These are phyloP conservation scores for Ophion costatus DNA, from an alignment of 2,888 invertebrate genomes.

Conservation along the genomic window DNA sequence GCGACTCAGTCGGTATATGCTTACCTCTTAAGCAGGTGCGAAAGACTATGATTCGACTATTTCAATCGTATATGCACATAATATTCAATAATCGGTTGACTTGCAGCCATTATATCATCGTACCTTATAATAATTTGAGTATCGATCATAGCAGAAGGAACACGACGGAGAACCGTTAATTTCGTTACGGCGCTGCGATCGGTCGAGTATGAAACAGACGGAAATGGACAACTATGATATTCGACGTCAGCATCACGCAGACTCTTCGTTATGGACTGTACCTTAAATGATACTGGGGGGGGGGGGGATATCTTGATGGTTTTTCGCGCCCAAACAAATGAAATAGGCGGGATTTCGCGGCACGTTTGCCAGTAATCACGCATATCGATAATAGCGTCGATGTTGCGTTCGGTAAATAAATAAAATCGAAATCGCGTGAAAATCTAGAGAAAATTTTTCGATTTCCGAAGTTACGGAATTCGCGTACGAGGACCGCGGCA, in stretches of 20 bases:
- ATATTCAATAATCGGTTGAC: too few relatives aligned
- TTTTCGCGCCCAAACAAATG: conserved; percentile 65
- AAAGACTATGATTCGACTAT: too few relatives aligned
- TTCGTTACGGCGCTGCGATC: neutral
- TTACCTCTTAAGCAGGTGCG: neutral
- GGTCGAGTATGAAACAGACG: neutral
- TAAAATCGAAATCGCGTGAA: neutral
- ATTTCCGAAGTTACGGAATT: neutral
- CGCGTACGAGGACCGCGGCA: neutral
- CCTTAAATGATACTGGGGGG: neutral
- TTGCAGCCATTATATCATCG: too few relatives aligned
- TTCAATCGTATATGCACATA: too few relatives aligned
- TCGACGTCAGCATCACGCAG: neutral
- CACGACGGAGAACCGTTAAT: neutral
- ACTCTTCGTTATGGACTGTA: neutral
- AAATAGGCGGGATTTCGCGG: conserved; percentile 64
- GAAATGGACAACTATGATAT: neutral
- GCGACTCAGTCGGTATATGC: too few relatives aligned
- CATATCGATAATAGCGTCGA: neutral
- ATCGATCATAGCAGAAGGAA: too few relatives aligned
- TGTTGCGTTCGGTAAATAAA: conserved; percentile 7
- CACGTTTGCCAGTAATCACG: conserved; percentile 30
- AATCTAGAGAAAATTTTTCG: conserved; percentile 4
- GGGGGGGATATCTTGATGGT: conserved; percentile 18
- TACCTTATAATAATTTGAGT: too few relatives aligned